These are phyloP conservation scores for Cryptoblepharus egeriae DNA, from an alignment of 2,797 vertebrate species.

Conservation along the genomic window DNA sequence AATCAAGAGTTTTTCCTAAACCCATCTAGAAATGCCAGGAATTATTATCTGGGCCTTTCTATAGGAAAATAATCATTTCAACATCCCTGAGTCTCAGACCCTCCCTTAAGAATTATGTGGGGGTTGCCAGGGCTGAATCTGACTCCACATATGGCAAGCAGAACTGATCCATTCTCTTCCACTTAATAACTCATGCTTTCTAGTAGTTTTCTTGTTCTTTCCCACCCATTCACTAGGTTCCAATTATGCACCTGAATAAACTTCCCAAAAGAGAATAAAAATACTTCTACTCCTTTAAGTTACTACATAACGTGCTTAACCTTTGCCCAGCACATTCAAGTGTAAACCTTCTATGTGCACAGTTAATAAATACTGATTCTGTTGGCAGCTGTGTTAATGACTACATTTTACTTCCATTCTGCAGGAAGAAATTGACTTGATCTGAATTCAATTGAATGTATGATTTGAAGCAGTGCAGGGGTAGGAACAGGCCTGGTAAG, in stretches of 20 bases:
- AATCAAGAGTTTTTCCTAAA: no score
- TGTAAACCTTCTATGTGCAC: slow-evolving; percentile 13
- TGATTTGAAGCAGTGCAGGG: neutral
- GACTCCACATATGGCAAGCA: neutral
- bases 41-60: no score
- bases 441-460: neutral
- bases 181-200: slow-evolving; percentile 17
- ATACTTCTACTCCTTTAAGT: slow-evolving; percentile 42
- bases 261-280: slow-evolving; percentile 18
- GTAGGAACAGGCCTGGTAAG: no score
- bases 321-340: slow-evolving; percentile 37
- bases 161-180: neutral
- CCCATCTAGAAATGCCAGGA: no score
- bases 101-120: no score
- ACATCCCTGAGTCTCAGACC: no score
- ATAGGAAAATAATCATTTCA: no score
- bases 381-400: slow-evolving; percentile 3
- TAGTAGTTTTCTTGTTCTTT: slow-evolving; percentile 4
- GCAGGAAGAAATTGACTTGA: slow-evolving; percentile 19
- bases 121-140: neutral
- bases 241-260: slow-evolving; percentile 63
- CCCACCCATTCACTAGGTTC: neutral
- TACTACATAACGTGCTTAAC: slow-evolving; percentile 12
- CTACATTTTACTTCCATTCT: slow-evolving; percentile 16
- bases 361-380: slow-evolving; percentile 28